These are phyloP conservation scores for Myopa testacea DNA, from an alignment of 2,888 invertebrate species.

Conservation along the genomic window DNA sequence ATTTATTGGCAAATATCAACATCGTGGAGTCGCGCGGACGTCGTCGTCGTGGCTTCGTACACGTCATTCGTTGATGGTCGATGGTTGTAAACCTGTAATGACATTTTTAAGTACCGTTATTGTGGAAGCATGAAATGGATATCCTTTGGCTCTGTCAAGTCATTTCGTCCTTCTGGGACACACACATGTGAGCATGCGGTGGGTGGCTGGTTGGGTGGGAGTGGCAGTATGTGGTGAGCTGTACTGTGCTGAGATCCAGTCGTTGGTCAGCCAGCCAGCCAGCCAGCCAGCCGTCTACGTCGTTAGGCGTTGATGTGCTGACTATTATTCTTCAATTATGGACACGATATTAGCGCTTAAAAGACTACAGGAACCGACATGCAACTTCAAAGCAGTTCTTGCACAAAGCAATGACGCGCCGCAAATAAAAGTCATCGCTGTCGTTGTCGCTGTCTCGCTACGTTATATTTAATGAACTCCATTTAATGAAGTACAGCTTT, in stretches of 20 bases:
- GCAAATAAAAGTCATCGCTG: conserved; percentile 9
- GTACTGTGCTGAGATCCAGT: neutral
- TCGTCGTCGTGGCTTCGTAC: conserved; percentile 6
- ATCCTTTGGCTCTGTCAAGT: conserved; percentile 33
- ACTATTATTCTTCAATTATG: conserved; percentile 37
- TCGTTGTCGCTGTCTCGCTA: neutral
- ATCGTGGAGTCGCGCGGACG: neutral
- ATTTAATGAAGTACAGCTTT: conserved; percentile 13
- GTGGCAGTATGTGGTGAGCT: conserved; percentile 7
- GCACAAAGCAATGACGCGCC: conserved; percentile 17
- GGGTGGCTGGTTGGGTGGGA: neutral
- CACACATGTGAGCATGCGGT: neutral
- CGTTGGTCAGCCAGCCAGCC: neutral
- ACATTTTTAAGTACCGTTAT: conserved; percentile 38
- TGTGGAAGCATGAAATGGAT: conserved; percentile 31
- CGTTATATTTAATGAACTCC: conserved; percentile 17
- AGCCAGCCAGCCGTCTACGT: conserved; percentile 14
- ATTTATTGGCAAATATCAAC: conserved; percentile 32
- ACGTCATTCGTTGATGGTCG: neutral
- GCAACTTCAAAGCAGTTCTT: neutral
- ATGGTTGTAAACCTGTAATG: conserved; percentile 33
- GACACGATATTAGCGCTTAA: conserved; percentile 32
- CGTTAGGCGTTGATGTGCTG: conserved; percentile 38
- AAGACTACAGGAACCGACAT: neutral
- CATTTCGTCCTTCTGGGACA: conserved; percentile 7